phyloP scores from a whole-genome alignment of 2,888 invertebrate species.

The Notodonta ziczac region DNA sequence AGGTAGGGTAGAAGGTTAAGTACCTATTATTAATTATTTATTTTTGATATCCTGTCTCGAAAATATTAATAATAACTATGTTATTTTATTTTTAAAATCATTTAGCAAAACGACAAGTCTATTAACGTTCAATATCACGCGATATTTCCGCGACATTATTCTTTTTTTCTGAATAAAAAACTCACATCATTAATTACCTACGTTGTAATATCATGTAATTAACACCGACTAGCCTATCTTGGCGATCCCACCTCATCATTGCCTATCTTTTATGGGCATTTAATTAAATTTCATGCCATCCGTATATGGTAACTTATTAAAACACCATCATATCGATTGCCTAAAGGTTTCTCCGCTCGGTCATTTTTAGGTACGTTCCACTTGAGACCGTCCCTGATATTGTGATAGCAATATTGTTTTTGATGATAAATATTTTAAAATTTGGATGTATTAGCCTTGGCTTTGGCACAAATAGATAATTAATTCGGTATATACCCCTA shows the following conservation, averaged over 20 bases:
- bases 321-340: constrained; percentile 57
- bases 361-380: constrained; percentile 34
- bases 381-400: constrained; percentile 29
- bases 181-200: constrained; percentile 13
- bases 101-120: neutral
- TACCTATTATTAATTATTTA: too few species aligned
- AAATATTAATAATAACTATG: too few species aligned
- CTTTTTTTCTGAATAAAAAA: constrained; percentile 1
- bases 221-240: constrained; percentile 30
- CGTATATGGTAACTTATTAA: constrained; percentile 57
- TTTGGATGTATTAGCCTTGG: too few species aligned
- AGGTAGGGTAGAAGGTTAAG: too few species aligned
- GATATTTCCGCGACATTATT: constrained; percentile 12
- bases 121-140: neutral
- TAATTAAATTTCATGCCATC: constrained; percentile 51
- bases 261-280: constrained; percentile 42
- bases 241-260: constrained; percentile 29
- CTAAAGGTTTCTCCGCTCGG: constrained; percentile 46
- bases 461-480: too few species aligned
- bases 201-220: constrained; percentile 29
- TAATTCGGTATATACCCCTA: too few species aligned
- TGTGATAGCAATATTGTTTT: too few species aligned
- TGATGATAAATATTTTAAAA: too few species aligned
- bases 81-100: neutral
- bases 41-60: too few species aligned